Percentiles rank a stretch among this genome's conserved stretches.
These are phyloP conservation scores for Pterobdella sp. DNA, from an alignment of 2,888 invertebrate species.

Conservation along the genomic window DNA sequence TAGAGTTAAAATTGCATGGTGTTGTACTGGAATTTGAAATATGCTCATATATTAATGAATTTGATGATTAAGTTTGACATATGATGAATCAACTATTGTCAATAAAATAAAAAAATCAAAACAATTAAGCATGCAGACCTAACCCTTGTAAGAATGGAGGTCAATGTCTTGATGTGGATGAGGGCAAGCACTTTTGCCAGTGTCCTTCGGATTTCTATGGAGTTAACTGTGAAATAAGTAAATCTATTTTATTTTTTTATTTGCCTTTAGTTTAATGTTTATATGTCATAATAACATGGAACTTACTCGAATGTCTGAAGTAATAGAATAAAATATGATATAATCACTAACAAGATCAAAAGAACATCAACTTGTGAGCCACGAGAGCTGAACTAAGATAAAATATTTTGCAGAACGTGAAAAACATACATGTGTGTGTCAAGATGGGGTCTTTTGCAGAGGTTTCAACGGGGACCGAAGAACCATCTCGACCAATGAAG, in stretches of 20 bases:
- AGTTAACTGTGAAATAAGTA: conserved; percentile 13
- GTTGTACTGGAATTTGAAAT: too few relatives aligned
- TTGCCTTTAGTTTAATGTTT: background rate
- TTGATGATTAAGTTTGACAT: too few relatives aligned
- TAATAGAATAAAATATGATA: background rate
- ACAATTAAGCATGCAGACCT: conserved; percentile 4
- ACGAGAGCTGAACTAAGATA: too few relatives aligned
- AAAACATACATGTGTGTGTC: conserved; percentile 13
- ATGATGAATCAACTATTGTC: too few relatives aligned
- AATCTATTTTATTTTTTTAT: background rate
- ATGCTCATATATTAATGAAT: too few relatives aligned
- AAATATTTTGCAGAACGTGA: too few relatives aligned
- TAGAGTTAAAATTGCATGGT: too few relatives aligned
- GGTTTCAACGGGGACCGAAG: background rate
- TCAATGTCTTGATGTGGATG: background rate
- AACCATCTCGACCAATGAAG: background rate
- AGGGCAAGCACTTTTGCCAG: background rate
- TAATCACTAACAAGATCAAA: background rate
- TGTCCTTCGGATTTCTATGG: background rate
- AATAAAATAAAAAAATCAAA: too few relatives aligned
- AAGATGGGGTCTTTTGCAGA: conserved; percentile 15
- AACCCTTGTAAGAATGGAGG: conserved; percentile 10
- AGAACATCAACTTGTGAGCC: too few relatives aligned
- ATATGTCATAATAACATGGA: too few relatives aligned
- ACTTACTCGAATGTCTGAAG: too few relatives aligned